These are phyloP conservation scores for Apamea anceps DNA, from an alignment of 2,888 invertebrate species.

Conservation along the genomic window DNA sequence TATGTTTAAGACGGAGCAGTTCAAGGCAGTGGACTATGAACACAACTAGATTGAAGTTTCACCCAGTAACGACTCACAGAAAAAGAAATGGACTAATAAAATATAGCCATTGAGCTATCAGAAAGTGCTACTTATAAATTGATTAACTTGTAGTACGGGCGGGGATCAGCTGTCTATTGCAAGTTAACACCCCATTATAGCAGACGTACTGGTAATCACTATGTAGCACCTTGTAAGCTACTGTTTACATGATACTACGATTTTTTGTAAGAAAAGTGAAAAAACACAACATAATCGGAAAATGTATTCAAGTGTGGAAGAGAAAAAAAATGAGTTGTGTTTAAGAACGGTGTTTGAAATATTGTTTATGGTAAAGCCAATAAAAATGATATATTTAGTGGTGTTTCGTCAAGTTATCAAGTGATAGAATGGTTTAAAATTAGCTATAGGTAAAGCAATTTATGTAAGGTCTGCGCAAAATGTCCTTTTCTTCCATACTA, in stretches of 20 bases:
- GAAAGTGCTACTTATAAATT: constrained; percentile 58
- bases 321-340: constrained; percentile 22
- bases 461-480: background rate
- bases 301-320: background rate
- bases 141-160: constrained; percentile 53
- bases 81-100: constrained; percentile 17
- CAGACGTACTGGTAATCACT: constrained; percentile 75
- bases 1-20: too few relatives aligned
- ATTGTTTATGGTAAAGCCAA: background rate
- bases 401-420: background rate
- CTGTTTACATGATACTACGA: constrained; percentile 70
- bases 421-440: background rate
- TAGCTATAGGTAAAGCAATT: background rate
- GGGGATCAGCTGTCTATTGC: constrained; percentile 82
- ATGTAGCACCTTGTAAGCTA: constrained; percentile 59
- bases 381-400: background rate
- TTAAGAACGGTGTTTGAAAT: background rate
- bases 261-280: constrained; percentile 15
- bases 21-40: too few relatives aligned
- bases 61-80: background rate
- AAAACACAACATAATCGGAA: constrained; percentile 9
- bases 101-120: constrained; percentile 24
- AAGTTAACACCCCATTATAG: constrained; percentile 82
- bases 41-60: background rate
- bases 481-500: background rate